Evolutionary conservation across 2,113 vertebrate species (phyloP).

Genomic region (Microtus richardsoni): DNA sequence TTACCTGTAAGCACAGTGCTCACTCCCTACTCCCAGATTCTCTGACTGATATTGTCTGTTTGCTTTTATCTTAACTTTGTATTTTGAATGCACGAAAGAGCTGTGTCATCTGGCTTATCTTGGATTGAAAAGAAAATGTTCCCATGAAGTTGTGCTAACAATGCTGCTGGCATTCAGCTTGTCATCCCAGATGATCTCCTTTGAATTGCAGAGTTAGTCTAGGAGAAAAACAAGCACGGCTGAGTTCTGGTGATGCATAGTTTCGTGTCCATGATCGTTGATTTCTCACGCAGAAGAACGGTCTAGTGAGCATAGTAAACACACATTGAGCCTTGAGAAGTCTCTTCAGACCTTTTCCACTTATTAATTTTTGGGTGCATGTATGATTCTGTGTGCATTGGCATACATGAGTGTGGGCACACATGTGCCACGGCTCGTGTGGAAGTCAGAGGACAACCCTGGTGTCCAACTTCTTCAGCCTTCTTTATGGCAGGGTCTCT

Average conservation of each 20-base stretch:
- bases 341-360: background rate
- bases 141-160: constrained; percentile 58
- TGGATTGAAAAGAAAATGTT: constrained; percentile 65
- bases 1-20: background rate
- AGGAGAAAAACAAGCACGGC: constrained; percentile 1
- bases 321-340: background rate
- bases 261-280: background rate
- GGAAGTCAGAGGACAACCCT: background rate
- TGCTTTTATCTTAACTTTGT: constrained; percentile 25
- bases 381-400: background rate
- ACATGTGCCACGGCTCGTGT: background rate
- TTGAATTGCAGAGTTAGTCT: constrained; percentile 63
- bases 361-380: background rate
- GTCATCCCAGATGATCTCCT: constrained; percentile 59
- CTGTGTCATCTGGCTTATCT: constrained; percentile 31
- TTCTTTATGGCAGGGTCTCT: background rate
- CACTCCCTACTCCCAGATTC: background rate
- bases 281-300: constrained; percentile 16
- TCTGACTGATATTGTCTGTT: background rate
- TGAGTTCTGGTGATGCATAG: background rate
- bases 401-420: background rate
- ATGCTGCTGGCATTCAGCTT: constrained; percentile 64
- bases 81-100: constrained; percentile 17
- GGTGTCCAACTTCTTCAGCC: background rate
- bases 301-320: background rate